These are phyloP conservation scores for Phocoena sinus DNA, from an alignment of 2,113 vertebrate genomes.

Conservation along the genomic window DNA sequence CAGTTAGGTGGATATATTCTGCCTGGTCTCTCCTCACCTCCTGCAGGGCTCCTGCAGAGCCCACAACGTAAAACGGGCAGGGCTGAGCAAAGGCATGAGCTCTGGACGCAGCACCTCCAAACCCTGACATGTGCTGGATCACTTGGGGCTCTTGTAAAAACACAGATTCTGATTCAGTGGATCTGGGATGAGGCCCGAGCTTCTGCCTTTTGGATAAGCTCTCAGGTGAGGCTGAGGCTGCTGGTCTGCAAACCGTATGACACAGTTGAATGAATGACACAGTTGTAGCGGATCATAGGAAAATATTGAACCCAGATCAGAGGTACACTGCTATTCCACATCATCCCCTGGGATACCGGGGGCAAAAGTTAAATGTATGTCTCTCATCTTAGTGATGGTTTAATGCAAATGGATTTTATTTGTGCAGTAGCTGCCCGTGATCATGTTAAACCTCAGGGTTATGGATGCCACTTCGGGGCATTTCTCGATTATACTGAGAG, in stretches of 20 bases:
- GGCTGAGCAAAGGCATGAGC: background rate
- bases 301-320: background rate
- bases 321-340: background rate
- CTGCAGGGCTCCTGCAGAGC: background rate
- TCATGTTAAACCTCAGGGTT: background rate
- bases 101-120: rapidly evolving
- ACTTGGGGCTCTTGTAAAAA: background rate
- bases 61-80: too few relatives aligned
- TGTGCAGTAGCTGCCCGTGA: background rate
- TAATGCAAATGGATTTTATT: background rate
- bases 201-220: background rate
- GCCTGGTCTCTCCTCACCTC: background rate
- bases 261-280: background rate
- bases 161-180: background rate
- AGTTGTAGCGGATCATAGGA: background rate
- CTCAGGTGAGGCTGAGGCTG: background rate
- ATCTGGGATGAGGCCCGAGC: background rate
- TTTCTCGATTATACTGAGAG: background rate
- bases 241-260: background rate
- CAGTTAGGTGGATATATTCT: rapidly evolving
- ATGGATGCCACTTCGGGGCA: too few relatives aligned
- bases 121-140: rapidly evolving
- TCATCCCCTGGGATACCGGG: background rate
- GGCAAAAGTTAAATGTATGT: background rate
- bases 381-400: background rate